These are phyloP conservation scores for Pedicia rivosa DNA, from an alignment of 2,888 invertebrate genomes.

Conservation along the genomic window DNA sequence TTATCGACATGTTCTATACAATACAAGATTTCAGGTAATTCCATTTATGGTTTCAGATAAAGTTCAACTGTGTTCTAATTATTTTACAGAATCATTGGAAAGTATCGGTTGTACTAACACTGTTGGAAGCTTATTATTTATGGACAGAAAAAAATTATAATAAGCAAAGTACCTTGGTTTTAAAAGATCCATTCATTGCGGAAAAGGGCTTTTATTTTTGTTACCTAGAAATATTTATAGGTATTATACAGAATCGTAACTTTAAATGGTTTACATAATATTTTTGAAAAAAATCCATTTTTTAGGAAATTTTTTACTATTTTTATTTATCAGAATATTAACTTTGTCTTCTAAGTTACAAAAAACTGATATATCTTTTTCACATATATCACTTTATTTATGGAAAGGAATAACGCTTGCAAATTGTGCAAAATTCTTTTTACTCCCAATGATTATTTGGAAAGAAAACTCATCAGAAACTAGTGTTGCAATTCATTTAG, in stretches of 20 bases:
- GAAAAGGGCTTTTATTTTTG: conserved; percentile 43
- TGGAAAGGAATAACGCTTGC: conserved; percentile 43
- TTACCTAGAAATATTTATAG: conserved; percentile 34
- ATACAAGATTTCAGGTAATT: conserved; percentile 57
- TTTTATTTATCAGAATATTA: conserved; percentile 9
- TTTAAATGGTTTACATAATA: conserved; percentile 16
- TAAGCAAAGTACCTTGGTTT: conserved; percentile 17
- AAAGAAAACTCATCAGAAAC: conserved; percentile 27
- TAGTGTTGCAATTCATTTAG: conserved; percentile 33
- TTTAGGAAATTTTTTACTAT: conserved; percentile 10
- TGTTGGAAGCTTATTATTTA: conserved; percentile 66
- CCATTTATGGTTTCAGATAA: conserved; percentile 54
- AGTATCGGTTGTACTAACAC: conserved; percentile 54
- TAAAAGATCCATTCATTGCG: conserved; percentile 34
- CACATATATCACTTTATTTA: conserved; percentile 20
- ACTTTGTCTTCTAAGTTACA: conserved; percentile 9
- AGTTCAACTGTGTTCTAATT: conserved; percentile 11
- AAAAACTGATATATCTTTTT: conserved; percentile 9
- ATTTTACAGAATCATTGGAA: conserved; percentile 55
- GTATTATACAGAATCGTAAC: conserved; percentile 18
- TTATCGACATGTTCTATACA: conserved; percentile 71
- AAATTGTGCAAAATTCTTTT: conserved; percentile 39
- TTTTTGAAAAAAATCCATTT: neutral
- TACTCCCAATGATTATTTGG: conserved; percentile 50
- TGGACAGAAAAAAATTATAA: conserved; percentile 32